These are phyloP conservation scores for Chrysaora quinquecirrha DNA, from an alignment of 30 jellyfish, hydroid and myxozoan species.

Conservation along the genomic window DNA sequence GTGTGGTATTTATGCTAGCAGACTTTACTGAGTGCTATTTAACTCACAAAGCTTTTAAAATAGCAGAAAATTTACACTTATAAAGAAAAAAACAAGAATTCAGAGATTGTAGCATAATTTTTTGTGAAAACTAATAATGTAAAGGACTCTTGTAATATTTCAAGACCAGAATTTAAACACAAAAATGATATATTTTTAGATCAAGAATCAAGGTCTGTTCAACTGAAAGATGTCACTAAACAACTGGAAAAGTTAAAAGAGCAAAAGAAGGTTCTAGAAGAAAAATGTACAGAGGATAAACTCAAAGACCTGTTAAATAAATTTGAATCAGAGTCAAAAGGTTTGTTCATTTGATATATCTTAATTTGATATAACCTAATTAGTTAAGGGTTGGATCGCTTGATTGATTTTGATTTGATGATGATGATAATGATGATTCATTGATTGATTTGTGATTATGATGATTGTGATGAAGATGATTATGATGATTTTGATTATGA, in stretches of 20 bases:
- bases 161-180: not conserved
- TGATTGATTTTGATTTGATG: not conserved
- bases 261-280: not conserved
- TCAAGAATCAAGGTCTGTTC: constrained; percentile 24
- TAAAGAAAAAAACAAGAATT: not conserved
- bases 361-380: no score
- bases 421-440: not conserved
- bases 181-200: not conserved
- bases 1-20: not conserved
- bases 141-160: not conserved
- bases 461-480: not conserved
- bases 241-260: constrained; percentile 29
- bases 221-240: constrained; percentile 30
- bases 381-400: no score
- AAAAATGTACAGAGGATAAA: not conserved
- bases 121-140: not conserved
- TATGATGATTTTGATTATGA: not conserved
- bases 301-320: not conserved
- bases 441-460: not conserved
- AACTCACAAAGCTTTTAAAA: not conserved
- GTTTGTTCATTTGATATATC: not conserved
- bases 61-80: not conserved
- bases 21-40: not conserved
- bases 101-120: not conserved
- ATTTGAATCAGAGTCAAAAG: constrained; percentile 18